phyloP scores from a whole-genome alignment of 2,797 vertebrate genomes.

The Taeniopygia guttata region DNA sequence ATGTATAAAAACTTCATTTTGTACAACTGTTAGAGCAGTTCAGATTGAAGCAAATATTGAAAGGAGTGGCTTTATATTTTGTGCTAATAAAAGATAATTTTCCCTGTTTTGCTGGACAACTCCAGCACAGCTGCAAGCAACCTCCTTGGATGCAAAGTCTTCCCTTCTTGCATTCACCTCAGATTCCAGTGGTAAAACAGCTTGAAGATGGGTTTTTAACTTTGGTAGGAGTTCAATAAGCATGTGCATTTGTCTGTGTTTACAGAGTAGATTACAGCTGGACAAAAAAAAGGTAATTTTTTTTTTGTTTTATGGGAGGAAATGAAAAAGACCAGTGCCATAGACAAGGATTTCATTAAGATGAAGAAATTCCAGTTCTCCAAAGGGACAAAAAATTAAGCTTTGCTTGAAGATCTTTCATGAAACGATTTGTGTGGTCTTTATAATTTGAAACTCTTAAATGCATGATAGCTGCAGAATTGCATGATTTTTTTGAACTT shows the following conservation, averaged over 20 bases:
- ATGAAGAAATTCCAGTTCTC: background rate
- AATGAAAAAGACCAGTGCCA: background rate
- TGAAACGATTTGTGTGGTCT: background rate
- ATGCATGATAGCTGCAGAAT: background rate
- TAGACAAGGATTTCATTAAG: background rate
- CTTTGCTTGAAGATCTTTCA: background rate
- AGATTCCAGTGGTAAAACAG: background rate
- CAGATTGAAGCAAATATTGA: background rate
- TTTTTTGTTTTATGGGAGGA: background rate
- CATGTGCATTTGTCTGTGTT: background rate
- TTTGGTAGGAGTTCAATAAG: background rate
- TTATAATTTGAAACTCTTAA: background rate
- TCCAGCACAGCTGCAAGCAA: background rate
- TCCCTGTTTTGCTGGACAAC: background rate
- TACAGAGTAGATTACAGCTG: background rate
- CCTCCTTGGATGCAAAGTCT: background rate
- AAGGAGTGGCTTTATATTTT: background rate
- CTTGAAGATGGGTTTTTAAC: background rate
- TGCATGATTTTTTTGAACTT: background rate
- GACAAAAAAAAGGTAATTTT: background rate
- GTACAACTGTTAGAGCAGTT: background rate
- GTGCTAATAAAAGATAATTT: background rate
- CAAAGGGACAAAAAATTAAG: background rate
- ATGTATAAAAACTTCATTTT: background rate
- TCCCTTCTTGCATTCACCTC: background rate